Evolutionary conservation across 1,140 invertebrate genomes (phyloP).

Genomic region (Eumaeus atala): DNA sequence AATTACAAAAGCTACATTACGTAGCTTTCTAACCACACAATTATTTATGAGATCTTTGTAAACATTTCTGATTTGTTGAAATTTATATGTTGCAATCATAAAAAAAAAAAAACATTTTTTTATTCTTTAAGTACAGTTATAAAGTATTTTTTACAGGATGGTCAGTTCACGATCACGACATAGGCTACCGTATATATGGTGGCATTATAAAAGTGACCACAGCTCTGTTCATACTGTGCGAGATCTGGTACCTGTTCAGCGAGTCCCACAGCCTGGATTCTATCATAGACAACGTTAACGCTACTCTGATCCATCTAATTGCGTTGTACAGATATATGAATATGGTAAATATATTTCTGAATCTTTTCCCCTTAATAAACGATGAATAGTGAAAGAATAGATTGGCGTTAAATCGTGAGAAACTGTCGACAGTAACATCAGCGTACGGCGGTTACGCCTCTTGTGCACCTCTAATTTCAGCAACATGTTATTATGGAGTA

Average conservation of each 20-base stretch:
- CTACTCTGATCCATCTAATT: constrained; percentile 37
- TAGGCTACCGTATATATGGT: constrained; percentile 37
- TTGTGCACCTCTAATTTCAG: too few species aligned
- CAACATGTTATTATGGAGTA: too few species aligned
- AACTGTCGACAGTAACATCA: too few species aligned
- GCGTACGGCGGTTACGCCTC: too few species aligned
- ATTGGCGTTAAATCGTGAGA: too few species aligned
- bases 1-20: too few species aligned
- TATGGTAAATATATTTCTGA: constrained; percentile 33
- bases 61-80: too few species aligned
- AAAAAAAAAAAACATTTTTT: too few species aligned
- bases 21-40: too few species aligned
- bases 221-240: constrained; percentile 31
- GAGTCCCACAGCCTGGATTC: constrained; percentile 28
- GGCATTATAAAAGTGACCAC: constrained; percentile 33
- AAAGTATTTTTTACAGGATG: constrained; percentile 29
- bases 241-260: constrained; percentile 37
- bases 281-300: constrained; percentile 41
- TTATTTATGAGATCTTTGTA: too few species aligned
- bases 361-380: background rate
- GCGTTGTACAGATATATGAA: constrained; percentile 40
- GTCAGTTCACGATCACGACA: constrained; percentile 28
- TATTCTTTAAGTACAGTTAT: background rate
- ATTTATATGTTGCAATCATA: too few species aligned
- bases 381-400: background rate